Base-by-base conservation (phyloP, 2,113 vertebrate genomes). In the Lates calcarifer region DNA sequence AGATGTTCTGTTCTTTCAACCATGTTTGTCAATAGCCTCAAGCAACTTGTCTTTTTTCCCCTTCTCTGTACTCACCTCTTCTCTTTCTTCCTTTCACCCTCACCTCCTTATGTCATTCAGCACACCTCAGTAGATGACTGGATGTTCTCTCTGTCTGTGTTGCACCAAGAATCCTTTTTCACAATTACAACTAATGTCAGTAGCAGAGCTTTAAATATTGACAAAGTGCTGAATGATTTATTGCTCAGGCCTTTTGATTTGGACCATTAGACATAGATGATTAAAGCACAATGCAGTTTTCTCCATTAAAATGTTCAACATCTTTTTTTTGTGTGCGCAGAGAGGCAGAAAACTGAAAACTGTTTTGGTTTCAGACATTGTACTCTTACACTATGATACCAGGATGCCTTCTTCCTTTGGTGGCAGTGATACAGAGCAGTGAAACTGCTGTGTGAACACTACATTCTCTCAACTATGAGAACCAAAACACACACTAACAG, bases 201-300 rank as follows among this genome's bases (percentile, higher is more conserved):
- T 5, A 18, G 62, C 55, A 39, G 29, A n/a, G 26, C 49, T 39
- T 47, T 22, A 26, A 49, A 39, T 43, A 58, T 51, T 5, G 66
- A 37, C 56, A 13, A n/a, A 10, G 28, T 22, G 2, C 26, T 35
- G 60, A 47, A 37, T 73, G 74, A 73, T 72, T 77, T 51, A 37
- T 45, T 5, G 11, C 39, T 51, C n/a, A 10, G 35, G 67, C 49
- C 41, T 51, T 71, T 57, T 31, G 39, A 58, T 70, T 29, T 57
- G 71, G 28, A 47, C 29, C 65, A 57, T 69, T 41, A 65, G 29
- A 60, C 29, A 71, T 41, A 26, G 18, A 58, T 20, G 20, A 71
- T 58, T 77, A 37, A 41, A 58, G 35, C 26, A 58, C 56, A 41
- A 2, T 60, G 31, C 41, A 7, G 17, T 18, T 10, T n/a, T 22